Evolutionary conservation across 92 coral and sea anemone genomes (phyloP).

Genomic region (Muricea muricata): DNA sequence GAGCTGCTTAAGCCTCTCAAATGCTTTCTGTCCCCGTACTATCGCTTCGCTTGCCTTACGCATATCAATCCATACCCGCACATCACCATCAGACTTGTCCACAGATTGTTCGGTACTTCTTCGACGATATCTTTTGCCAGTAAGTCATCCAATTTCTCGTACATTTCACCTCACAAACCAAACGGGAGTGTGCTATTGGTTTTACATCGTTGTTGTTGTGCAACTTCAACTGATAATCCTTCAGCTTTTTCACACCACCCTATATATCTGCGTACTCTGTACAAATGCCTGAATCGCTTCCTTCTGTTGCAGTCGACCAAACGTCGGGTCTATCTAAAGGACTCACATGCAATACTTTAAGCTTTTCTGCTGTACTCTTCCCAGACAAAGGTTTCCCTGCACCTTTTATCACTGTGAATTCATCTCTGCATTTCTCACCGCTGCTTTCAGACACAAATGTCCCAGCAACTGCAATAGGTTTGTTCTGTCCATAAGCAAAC

Average conservation of each 20-base stretch:
- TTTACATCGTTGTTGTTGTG: constrained; percentile 46
- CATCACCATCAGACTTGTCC: constrained; percentile 54
- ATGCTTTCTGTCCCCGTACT: constrained; percentile 30
- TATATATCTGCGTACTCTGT: not conserved
- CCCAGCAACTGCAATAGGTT: constrained; percentile 47
- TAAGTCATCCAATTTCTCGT: constrained; percentile 63
- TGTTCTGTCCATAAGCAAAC: constrained; percentile 39
- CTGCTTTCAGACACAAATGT: constrained; percentile 46
- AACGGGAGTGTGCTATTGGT: constrained; percentile 62
- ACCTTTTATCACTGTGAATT: constrained; percentile 63
- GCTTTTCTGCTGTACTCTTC: constrained; percentile 27
- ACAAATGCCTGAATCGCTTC: not conserved
- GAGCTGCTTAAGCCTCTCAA: constrained; percentile 48
- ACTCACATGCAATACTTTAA: constrained; percentile 18
- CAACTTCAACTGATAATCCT: constrained; percentile 57
- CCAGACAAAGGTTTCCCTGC: constrained; percentile 38
- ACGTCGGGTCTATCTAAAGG: too few relatives aligned
- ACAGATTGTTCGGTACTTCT: too few relatives aligned
- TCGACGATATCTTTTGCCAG: too few relatives aligned
- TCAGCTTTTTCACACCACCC: constrained; percentile 36
- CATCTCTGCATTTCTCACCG: constrained; percentile 55
- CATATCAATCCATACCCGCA: constrained; percentile 59
- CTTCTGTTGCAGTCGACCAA: too few relatives aligned
- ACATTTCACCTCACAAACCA: constrained; percentile 53
- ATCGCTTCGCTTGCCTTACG: constrained; percentile 53